phyloP scores from a whole-genome alignment of 64 coral and sea anemone species.

The Dendrophyllia cribrosa region DNA sequence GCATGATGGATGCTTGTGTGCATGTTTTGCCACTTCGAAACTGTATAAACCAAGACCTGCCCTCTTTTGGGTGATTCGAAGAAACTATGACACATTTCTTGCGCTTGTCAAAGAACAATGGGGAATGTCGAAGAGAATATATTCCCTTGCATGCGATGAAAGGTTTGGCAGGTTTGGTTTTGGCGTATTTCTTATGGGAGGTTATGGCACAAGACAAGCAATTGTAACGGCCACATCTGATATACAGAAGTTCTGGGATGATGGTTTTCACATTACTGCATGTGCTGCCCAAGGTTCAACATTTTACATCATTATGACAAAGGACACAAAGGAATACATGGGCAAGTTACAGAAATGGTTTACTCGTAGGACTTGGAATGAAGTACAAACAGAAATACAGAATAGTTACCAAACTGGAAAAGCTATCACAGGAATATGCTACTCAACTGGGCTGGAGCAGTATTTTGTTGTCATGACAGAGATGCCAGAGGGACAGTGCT shows the following conservation, averaged over 20 bases:
- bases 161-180: neutral
- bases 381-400: neutral
- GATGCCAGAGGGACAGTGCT: neutral
- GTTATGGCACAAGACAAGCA: neutral
- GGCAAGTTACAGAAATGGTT: neutral
- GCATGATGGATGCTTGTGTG: neutral
- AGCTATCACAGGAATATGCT: slow-evolving; percentile 1
- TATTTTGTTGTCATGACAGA: slow-evolving; percentile 24
- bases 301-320: slow-evolving; percentile 31
- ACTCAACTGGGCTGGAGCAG: neutral
- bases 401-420: neutral
- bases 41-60: neutral
- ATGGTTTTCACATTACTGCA: neutral
- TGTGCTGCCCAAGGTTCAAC: neutral
- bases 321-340: slow-evolving; percentile 12
- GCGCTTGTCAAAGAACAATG: neutral
- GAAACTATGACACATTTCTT: neutral
- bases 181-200: neutral
- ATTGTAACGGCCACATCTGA: neutral
- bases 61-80: neutral
- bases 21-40: neutral
- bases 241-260: neutral
- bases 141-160: slow-evolving; percentile 26
- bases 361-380: neutral
- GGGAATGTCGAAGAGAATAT: neutral